Evolutionary conservation across 2,113 vertebrate species (phyloP), one percentile per base, ranked within the genome.

Genomic region (Scytalopus superciliaris): DNA sequence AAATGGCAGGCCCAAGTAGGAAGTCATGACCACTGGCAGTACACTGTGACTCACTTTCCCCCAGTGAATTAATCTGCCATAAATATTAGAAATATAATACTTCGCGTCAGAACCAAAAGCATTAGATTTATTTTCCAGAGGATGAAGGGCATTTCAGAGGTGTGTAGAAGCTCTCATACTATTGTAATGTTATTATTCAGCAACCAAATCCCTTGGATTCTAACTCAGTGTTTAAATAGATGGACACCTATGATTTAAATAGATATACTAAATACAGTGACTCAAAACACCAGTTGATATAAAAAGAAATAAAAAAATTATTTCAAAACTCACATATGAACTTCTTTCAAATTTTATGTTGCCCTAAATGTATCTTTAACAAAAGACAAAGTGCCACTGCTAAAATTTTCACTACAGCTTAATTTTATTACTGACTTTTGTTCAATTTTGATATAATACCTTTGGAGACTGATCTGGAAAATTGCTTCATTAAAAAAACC

Each of bases 1-100:
- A 97, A 97, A 95, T 93, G 89, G 70, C 86, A 97, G 62, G 37
- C 35, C 53, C 3, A 30, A 93, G 85, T 31, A 96, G 35, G 25
- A 97, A 96, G 86, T 92, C 81, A 91, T 95, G 91, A 97, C 81
- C 3, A 1, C 64, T 93, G 64, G 72, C 67, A 91, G 28, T 77
- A 85, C 17, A 62, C 45, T 97, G 95, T 90, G 97, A 94, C 17
- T 98, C 84, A 94, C 28, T 66, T 96, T 97, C 45, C 87, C 74
- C 89, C 59, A 40, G 82, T 95, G 96, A 96, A 97, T 96, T 97
- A 95, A 93, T 96, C 94, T 98, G 30, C 77, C 60, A n/a, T 81
- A 89, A 97, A 92, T 31, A 94, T 96, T 96, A 93, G 80, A 96
- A 97, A 97, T 81, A 92, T 50, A 45, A 94, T 95, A 44, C 19